These are phyloP conservation scores for Gortyna flavago DNA, from an alignment of 2,888 invertebrate genomes.

Conservation along the genomic window DNA sequence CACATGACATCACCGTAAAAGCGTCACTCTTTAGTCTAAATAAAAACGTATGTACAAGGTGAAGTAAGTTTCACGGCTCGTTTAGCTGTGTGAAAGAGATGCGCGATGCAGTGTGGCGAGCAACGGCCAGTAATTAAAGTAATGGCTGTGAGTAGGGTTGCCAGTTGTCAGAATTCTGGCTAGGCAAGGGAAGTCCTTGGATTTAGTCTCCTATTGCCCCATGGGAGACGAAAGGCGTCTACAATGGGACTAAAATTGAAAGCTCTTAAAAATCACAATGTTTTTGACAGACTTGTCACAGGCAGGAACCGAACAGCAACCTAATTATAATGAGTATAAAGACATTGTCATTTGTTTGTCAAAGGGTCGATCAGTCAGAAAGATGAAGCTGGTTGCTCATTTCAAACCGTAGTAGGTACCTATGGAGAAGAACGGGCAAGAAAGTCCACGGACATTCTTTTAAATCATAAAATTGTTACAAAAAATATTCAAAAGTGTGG, in stretches of 20 bases:
- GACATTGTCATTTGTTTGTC: too few relatives aligned
- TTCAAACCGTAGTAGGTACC: too few relatives aligned
- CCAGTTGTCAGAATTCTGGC: neutral
- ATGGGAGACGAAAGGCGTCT: neutral
- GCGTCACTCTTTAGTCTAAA: slow-evolving; percentile 27
- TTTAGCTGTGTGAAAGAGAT: slow-evolving; percentile 58
- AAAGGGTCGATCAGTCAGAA: too few relatives aligned
- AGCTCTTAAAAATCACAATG: too few relatives aligned
- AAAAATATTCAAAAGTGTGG: neutral
- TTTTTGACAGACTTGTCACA: too few relatives aligned
- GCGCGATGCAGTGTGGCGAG: slow-evolving; percentile 44
- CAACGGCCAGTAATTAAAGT: slow-evolving; percentile 60
- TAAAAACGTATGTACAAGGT: slow-evolving; percentile 30
- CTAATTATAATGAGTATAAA: too few relatives aligned
- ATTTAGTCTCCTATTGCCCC: neutral
- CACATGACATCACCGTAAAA: slow-evolving; percentile 15
- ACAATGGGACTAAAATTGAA: too few relatives aligned
- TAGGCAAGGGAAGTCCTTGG: neutral
- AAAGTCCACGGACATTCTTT: too few relatives aligned
- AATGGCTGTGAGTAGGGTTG: slow-evolving; percentile 53
- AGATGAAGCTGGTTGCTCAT: too few relatives aligned
- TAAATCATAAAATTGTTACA: too few relatives aligned
- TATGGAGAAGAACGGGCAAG: too few relatives aligned
- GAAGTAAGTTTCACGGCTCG: slow-evolving; percentile 47
- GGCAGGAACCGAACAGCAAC: too few relatives aligned